Conservation (phyloP, 2,888 invertebrate species). For the Caprella mutica region DNA sequence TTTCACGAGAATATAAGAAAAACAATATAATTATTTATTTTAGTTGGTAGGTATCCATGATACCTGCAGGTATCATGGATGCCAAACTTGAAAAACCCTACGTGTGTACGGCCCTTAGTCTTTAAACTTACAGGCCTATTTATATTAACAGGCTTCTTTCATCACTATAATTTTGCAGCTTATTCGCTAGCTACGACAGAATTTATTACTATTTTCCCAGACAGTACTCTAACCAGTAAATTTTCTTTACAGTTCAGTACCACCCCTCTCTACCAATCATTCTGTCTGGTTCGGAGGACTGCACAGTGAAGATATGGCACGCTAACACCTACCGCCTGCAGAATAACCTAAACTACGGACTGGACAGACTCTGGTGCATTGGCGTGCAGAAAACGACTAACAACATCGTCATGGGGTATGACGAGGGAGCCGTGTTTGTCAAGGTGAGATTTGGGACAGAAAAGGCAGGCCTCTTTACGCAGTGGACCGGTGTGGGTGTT, state of each 20-base stretch:
- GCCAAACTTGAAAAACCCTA: too few relatives aligned
- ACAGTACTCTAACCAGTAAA: background rate
- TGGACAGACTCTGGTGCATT: conserved; percentile 81
- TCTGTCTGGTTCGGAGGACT: conserved; percentile 94
- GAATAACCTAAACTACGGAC: conserved; percentile 91
- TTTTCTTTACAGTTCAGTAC: conserved; percentile 46
- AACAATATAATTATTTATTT: too few relatives aligned
- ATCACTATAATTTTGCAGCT: too few relatives aligned
- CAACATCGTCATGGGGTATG: conserved; percentile 92
- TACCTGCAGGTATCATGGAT: too few relatives aligned
- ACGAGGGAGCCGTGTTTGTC: conserved; percentile 90
- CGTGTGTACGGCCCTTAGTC: too few relatives aligned
- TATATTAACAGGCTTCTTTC: too few relatives aligned
- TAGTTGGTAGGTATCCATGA: too few relatives aligned
- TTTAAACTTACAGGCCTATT: too few relatives aligned
- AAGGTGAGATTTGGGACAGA: conserved; percentile 47
- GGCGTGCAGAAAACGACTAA: conserved; percentile 75
- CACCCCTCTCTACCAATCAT: conserved; percentile 97
- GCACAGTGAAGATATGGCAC: conserved; percentile 95
- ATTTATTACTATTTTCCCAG: background rate
- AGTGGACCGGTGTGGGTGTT: too few relatives aligned
- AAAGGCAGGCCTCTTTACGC: too few relatives aligned
- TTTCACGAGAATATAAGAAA: too few relatives aligned
- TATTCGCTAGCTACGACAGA: background rate
- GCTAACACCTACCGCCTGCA: conserved; percentile 95